These are phyloP conservation scores for Sesamia inferens DNA, from an alignment of 2,888 invertebrate species.

Conservation along the genomic window DNA sequence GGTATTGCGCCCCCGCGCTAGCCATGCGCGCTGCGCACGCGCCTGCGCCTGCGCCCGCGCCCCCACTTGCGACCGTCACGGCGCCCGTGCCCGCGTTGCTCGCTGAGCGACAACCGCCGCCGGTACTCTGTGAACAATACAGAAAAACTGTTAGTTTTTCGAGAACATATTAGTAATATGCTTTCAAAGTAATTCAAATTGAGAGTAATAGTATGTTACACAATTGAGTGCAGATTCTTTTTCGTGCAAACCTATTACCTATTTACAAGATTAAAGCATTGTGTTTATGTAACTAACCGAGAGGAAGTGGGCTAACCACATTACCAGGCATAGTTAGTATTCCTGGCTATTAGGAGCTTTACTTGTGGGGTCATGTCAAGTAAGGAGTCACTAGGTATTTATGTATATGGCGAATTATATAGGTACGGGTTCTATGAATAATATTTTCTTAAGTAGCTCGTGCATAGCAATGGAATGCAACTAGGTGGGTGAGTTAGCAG, in stretches of 20 bases:
- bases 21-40: slow-evolving; percentile 90
- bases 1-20: slow-evolving; percentile 88
- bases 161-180: background rate
- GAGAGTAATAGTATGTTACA: too few species aligned
- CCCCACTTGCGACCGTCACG: slow-evolving; percentile 88
- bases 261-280: slow-evolving; percentile 1
- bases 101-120: slow-evolving; percentile 86
- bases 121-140: slow-evolving; percentile 76
- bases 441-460: slow-evolving; percentile 2
- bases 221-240: background rate
- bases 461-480: slow-evolving; percentile 27
- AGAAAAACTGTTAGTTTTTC: slow-evolving; percentile 37
- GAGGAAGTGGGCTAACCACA: background rate
- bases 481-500: slow-evolving; percentile 7
- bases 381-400: slow-evolving; percentile 8
- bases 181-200: too few species aligned
- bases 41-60: slow-evolving; percentile 87
- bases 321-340: background rate
- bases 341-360: background rate
- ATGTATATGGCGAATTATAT: background rate
- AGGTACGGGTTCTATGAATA: slow-evolving; percentile 3
- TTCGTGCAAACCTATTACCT: slow-evolving; percentile 1
- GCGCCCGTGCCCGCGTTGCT: slow-evolving; percentile 85
- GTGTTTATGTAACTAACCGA: background rate
- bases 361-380: background rate